phyloP scores from a whole-genome alignment of 2,888 invertebrate species.

The Drosophila tanythrix region DNA sequence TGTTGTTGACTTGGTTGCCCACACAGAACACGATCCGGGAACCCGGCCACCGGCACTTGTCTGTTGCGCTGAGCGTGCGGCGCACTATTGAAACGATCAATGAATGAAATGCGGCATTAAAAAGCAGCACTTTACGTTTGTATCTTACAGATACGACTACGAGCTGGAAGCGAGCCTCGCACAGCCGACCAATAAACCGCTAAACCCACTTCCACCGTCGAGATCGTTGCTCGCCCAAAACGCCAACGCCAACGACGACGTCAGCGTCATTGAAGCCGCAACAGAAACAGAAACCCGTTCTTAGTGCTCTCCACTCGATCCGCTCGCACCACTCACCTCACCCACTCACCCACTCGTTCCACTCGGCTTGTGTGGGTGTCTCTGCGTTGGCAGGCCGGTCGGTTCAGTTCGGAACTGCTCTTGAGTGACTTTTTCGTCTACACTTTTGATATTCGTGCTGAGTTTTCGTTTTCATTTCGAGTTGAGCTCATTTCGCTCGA shows the following conservation, averaged over 20 bases:
- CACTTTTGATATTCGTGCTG: conserved; percentile 34
- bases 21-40: conserved; percentile 47
- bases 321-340: conserved; percentile 43
- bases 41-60: conserved; percentile 66
- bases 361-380: conserved; percentile 71
- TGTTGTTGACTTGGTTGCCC: conserved; percentile 38
- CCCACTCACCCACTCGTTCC: conserved; percentile 50
- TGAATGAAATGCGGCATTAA: conserved; percentile 82
- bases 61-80: conserved; percentile 72
- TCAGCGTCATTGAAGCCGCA: conserved; percentile 58
- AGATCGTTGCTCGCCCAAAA: conserved; percentile 46
- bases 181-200: conserved; percentile 80
- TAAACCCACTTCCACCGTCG: conserved; percentile 79
- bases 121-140: conserved; percentile 68
- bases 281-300: conserved; percentile 69
- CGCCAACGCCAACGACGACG: conserved; percentile 37
- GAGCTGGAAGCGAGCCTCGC: conserved; percentile 29
- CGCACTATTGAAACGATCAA: conserved; percentile 81
- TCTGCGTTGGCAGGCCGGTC: conserved; percentile 62
- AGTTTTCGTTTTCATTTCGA: conserved; percentile 74
- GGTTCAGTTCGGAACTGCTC: conserved; percentile 32
- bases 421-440: conserved; percentile 60
- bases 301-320: conserved; percentile 45
- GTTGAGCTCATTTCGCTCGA: conserved; percentile 27
- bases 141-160: conserved; percentile 66